Evolutionary conservation across 2,888 invertebrate genomes (phyloP).

Genomic region (Ectemnius cavifrons): DNA sequence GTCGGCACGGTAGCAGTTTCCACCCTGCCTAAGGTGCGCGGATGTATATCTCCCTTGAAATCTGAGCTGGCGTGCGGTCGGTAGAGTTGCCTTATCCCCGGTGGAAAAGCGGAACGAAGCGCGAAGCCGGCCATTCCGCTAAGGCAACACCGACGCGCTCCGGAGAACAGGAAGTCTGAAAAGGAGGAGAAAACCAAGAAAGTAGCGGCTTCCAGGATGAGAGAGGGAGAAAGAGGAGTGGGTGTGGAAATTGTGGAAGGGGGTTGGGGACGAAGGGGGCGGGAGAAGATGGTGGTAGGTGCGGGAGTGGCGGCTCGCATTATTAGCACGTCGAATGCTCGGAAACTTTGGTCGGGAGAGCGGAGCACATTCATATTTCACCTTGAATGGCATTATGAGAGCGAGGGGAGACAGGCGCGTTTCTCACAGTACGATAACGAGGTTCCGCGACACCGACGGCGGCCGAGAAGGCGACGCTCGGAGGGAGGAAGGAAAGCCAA

Average conservation of each 20-base stretch:
- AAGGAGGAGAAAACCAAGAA: constrained; percentile 4
- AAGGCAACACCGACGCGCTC: constrained; percentile 24
- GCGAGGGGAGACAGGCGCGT: constrained; percentile 50
- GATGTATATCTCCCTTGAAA: neutral
- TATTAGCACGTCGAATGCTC: constrained; percentile 67
- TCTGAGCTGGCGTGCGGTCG: neutral
- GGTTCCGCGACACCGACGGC: constrained; percentile 52
- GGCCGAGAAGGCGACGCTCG: constrained; percentile 45
- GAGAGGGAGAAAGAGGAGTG: constrained; percentile 5
- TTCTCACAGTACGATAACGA: constrained; percentile 62
- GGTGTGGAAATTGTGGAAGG: too few species aligned
- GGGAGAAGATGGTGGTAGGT: constrained; percentile 13
- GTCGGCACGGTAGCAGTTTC: too few species aligned
- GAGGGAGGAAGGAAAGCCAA: constrained; percentile 42
- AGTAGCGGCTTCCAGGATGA: neutral
- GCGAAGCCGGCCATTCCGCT: constrained; percentile 23
- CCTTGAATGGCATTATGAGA: constrained; percentile 57
- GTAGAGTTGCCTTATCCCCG: neutral
- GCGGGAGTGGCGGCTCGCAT: constrained; percentile 50
- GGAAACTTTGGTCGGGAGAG: constrained; percentile 62
- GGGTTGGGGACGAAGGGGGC: too few species aligned
- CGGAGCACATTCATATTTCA: constrained; percentile 55
- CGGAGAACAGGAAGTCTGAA: constrained; percentile 11
- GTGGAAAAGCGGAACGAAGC: neutral
- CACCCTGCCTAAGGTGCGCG: neutral